These are phyloP conservation scores for Gila orcuttii DNA, from an alignment of 2,113 vertebrate genomes.

Conservation along the genomic window DNA sequence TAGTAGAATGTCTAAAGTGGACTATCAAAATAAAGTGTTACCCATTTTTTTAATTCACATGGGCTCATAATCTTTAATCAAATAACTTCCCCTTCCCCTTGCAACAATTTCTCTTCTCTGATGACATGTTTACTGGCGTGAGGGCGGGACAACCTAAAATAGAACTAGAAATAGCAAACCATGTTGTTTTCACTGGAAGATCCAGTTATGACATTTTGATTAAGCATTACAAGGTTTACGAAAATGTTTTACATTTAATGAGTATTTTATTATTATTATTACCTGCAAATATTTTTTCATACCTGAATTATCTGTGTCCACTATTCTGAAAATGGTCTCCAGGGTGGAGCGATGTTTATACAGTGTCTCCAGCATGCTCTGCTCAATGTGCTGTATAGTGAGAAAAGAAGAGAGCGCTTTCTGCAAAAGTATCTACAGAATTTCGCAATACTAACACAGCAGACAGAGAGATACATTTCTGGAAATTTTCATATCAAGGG, in stretches of 20 bases:
- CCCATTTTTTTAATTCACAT: no score
- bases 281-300: neutral
- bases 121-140: no score
- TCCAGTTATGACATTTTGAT: no score
- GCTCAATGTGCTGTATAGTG: conserved; percentile 82
- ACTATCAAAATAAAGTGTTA: no score
- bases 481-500: neutral
- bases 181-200: neutral
- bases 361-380: conserved; percentile 86
- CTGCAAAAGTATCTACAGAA: neutral
- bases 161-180: neutral
- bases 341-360: conserved; percentile 91
- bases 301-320: conserved; percentile 93
- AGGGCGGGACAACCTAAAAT: neutral
- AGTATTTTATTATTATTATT: neutral
- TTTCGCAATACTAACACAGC: neutral
- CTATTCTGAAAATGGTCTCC: conserved; percentile 94
- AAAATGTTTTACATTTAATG: neutral
- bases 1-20: no score
- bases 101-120: no score
- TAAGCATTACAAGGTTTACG: no score
- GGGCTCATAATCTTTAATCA: no score
- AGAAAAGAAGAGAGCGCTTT: neutral
- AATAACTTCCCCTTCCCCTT: no score
- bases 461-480: neutral